Percentiles rank a stretch among this genome's conserved stretches.
Conservation (phyloP, 2,888 invertebrate genomes). For the Metellina segmentata region DNA sequence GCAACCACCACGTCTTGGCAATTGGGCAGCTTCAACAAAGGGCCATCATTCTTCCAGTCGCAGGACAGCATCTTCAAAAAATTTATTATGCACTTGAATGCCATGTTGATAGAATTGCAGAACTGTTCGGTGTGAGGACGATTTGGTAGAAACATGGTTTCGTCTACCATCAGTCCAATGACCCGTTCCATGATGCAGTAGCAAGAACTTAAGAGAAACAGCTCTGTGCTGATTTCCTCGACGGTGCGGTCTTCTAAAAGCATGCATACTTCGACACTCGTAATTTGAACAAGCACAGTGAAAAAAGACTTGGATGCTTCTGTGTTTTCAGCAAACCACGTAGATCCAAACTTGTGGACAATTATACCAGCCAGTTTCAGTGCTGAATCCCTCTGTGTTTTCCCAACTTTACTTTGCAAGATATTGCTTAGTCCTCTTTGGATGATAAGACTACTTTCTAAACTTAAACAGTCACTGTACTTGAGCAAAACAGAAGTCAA, state of each 20-base stretch:
- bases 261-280: conserved; percentile 96
- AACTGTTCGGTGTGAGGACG: conserved; percentile 34
- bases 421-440: conserved; percentile 92
- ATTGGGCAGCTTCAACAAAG: background rate
- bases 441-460: conserved; percentile 81
- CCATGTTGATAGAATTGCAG: conserved; percentile 57
- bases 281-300: conserved; percentile 90
- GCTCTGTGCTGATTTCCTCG: conserved; percentile 83
- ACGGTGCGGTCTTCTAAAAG: conserved; percentile 91
- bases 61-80: conserved; percentile 52
- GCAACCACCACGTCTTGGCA: conserved; percentile 87
- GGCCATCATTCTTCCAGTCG: conserved; percentile 40
- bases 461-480: conserved; percentile 37
- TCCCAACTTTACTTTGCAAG: conserved; percentile 91
- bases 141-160: conserved; percentile 77
- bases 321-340: conserved; percentile 87
- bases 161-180: conserved; percentile 80
- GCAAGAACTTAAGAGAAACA: conserved; percentile 79
- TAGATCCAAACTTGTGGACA: conserved; percentile 90
- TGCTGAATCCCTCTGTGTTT: conserved; percentile 93
- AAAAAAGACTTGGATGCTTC: conserved; percentile 88
- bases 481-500: conserved; percentile 58
- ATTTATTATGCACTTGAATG: conserved; percentile 66
- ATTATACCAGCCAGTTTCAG: conserved; percentile 90
- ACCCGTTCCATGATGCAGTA: conserved; percentile 80